A percentile compares a stretch with the other conserved stretches of the same genome.
Conservation (phyloP, 2,113 vertebrate genomes). For the Cololabis saira region DNA sequence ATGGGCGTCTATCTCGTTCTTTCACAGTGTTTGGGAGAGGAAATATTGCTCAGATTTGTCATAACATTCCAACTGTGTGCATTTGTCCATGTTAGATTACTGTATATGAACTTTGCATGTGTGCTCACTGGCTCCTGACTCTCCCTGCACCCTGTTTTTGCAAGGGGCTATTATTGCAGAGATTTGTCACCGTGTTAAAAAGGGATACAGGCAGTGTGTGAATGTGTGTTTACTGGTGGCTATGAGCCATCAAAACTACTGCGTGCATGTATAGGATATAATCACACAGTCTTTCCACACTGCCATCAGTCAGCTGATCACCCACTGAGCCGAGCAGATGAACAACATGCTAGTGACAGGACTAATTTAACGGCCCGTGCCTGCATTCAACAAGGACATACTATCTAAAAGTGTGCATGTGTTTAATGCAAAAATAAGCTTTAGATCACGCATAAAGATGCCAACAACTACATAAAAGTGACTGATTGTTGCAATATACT, state of each 20-base stretch:
- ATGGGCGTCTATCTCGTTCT: conserved; percentile 12
- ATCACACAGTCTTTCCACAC: conserved; percentile 20
- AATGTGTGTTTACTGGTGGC: conserved; percentile 16
- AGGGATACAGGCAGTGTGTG: conserved; percentile 1
- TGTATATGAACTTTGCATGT: conserved; percentile 15
- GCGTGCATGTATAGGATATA: not conserved
- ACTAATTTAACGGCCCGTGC: conserved; percentile 44
- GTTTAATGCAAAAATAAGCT: not conserved
- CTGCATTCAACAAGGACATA: conserved; percentile 22
- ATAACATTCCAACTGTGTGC: not conserved
- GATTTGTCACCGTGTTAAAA: conserved; percentile 29
- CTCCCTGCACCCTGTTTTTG: conserved; percentile 2
- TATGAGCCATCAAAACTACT: conserved; percentile 17
- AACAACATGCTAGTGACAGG: conserved; percentile 54
- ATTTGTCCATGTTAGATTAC: not conserved
- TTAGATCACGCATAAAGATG: not conserved
- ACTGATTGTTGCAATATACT: no score
- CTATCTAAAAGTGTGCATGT: conserved; percentile 20
- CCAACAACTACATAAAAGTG: no score
- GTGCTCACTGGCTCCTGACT: conserved; percentile 8
- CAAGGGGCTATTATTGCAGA: not conserved
- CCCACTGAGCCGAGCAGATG: conserved; percentile 45
- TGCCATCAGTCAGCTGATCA: conserved; percentile 49
- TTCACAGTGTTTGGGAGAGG: conserved; percentile 19
- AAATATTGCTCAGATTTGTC: conserved; percentile 49